phyloP scores from a whole-genome alignment of 2,113 vertebrate genomes.

The Mormoops blainvillei region DNA sequence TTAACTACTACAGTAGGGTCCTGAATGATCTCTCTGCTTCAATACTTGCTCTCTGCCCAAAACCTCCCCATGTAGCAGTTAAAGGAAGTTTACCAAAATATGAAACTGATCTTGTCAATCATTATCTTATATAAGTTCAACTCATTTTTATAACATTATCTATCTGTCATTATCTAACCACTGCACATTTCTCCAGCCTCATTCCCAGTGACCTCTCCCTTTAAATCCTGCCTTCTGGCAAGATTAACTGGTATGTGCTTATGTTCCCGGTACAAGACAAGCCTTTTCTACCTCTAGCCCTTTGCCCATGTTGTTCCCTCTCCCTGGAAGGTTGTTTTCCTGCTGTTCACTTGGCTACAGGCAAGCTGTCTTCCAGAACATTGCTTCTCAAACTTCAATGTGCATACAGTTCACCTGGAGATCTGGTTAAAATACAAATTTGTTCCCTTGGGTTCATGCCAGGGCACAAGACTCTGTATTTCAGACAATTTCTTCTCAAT shows the following conservation, averaged over 20 bases:
- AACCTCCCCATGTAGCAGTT: background rate
- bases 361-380: background rate
- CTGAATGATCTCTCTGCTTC: background rate
- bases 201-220: background rate
- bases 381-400: background rate
- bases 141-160: background rate
- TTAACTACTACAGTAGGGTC: background rate
- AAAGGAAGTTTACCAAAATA: background rate
- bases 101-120: background rate
- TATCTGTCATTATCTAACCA: background rate
- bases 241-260: background rate
- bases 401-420: background rate
- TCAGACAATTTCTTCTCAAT: background rate
- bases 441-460: background rate
- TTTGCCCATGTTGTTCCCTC: background rate
- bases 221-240: background rate
- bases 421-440: background rate
- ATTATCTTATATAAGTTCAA: background rate
- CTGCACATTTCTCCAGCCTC: background rate
- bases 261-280: background rate
- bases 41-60: background rate
- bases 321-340: background rate
- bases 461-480: background rate
- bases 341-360: background rate
- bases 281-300: background rate